Conservation (phyloP, 2,888 invertebrate genomes). For the Lasioglossum malachurum region DNA sequence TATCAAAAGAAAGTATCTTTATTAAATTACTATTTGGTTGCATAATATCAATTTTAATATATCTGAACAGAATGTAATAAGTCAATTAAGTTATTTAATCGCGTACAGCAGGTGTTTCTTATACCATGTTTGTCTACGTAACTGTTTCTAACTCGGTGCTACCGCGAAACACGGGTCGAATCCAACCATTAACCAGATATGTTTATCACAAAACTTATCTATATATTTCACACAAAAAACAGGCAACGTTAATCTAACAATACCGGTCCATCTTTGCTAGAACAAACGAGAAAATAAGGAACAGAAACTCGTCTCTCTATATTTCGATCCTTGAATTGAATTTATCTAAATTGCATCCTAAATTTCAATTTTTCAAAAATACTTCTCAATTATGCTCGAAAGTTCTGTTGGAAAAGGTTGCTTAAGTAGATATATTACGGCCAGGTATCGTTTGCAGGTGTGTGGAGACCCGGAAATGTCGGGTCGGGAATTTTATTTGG, state of each 20-base stretch:
- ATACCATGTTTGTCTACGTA: constrained; percentile 6
- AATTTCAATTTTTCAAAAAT: constrained; percentile 2
- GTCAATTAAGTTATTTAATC: constrained; percentile 54
- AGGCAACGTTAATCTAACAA: constrained; percentile 53
- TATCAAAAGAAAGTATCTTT: constrained; percentile 61
- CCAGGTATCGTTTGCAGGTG: not conserved
- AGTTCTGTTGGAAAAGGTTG: not conserved
- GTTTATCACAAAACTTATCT: constrained; percentile 46
- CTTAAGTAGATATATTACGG: not conserved
- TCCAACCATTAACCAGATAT: constrained; percentile 30
- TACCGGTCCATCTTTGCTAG: constrained; percentile 41
- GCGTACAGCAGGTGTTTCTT: constrained; percentile 56
- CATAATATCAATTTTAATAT: constrained; percentile 51
- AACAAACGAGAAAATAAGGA: constrained; percentile 43
- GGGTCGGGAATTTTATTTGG: not conserved
- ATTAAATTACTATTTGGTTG: constrained; percentile 45
- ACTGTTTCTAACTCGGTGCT: constrained; percentile 16
- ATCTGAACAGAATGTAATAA: constrained; percentile 48
- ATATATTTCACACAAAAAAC: constrained; percentile 38
- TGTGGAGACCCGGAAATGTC: not conserved
- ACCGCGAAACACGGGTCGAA: constrained; percentile 28
- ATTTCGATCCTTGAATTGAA: not conserved
- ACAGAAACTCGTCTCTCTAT: constrained; percentile 44
- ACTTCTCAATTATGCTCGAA: not conserved
- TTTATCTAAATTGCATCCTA: not conserved